Conservation (phyloP, 1,140 invertebrate species). For the Teleopsis dalmanni region DNA sequence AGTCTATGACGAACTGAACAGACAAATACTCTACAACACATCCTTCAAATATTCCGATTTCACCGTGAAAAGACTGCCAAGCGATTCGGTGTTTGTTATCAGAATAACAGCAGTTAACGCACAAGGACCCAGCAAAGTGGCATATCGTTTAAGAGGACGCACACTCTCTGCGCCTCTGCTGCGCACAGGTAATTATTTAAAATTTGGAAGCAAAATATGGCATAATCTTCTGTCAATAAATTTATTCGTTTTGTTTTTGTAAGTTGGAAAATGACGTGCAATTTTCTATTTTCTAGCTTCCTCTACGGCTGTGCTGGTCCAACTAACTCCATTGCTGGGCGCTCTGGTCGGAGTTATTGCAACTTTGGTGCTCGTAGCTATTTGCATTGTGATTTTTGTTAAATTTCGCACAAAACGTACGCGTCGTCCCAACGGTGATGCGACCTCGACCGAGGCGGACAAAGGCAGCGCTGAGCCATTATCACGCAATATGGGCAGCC, state of each 20-base stretch:
- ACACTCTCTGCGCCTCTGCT: constrained; percentile 37
- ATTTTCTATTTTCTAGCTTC: too few species aligned
- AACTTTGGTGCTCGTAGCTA: constrained; percentile 60
- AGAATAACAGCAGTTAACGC: constrained; percentile 39
- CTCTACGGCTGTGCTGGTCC: constrained; percentile 48
- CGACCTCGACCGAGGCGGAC: constrained; percentile 39
- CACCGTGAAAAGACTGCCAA: constrained; percentile 38
- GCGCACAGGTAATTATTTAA: too few species aligned
- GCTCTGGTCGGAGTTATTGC: constrained; percentile 62
- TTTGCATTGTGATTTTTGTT: constrained; percentile 58
- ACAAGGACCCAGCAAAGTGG: constrained; percentile 36
- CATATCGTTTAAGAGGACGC: constrained; percentile 31
- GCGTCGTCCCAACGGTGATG: constrained; percentile 25
- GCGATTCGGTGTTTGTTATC: constrained; percentile 39
- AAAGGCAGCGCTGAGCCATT: constrained; percentile 42
- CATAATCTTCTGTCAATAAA: too few species aligned
- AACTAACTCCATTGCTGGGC: constrained; percentile 63
- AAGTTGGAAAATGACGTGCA: too few species aligned
- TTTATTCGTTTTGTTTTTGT: too few species aligned
- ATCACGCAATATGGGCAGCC: constrained; percentile 42
- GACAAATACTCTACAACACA: constrained; percentile 38
- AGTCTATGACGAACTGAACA: constrained; percentile 51
- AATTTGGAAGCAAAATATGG: too few species aligned
- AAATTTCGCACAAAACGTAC: constrained; percentile 41
- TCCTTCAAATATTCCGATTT: constrained; percentile 38